A percentile compares a stretch with the other conserved stretches of the same genome.
Evolutionary conservation across 2,113 vertebrate species (phyloP).

Genomic region (Noturus placidus): DNA sequence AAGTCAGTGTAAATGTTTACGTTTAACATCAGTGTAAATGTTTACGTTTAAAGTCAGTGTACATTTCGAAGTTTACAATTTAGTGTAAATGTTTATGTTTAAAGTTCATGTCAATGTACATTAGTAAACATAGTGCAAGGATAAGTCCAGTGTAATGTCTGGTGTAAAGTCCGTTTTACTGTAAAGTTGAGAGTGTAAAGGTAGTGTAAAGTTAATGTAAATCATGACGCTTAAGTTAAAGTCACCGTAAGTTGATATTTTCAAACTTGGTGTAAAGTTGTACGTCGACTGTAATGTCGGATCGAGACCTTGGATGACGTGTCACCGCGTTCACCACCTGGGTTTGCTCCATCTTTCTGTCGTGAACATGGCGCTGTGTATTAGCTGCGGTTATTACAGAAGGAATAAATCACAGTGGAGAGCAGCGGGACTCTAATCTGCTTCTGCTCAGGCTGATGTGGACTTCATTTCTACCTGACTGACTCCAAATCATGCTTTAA

Average conservation of each 20-base stretch:
- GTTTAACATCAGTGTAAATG: too few species aligned
- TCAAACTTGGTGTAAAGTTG: too few species aligned
- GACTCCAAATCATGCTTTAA: slow-evolving; percentile 50
- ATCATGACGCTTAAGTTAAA: too few species aligned
- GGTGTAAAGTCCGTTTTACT: background rate
- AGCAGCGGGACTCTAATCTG: slow-evolving; percentile 25
- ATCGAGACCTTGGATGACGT: background rate
- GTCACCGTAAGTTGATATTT: too few species aligned
- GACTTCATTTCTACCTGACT: slow-evolving; percentile 46
- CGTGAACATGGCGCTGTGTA: slow-evolving; percentile 7
- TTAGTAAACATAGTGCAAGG: background rate
- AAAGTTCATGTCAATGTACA: too few species aligned
- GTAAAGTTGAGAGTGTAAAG: background rate
- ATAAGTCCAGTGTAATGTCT: background rate
- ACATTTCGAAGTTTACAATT: too few species aligned
- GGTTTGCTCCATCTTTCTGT: background rate
- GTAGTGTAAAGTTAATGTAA: too few species aligned
- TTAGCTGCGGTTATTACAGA: slow-evolving; percentile 10
- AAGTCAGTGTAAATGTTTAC: background rate
- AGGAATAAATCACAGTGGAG: slow-evolving; percentile 19
- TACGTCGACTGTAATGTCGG: too few species aligned
- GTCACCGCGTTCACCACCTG: background rate
- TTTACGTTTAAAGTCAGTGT: too few species aligned
- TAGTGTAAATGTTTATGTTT: too few species aligned
- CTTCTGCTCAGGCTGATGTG: slow-evolving; percentile 24